Evolutionary conservation across 2,113 vertebrate genomes (phyloP).

Genomic region (Planiliza haematocheilus): DNA sequence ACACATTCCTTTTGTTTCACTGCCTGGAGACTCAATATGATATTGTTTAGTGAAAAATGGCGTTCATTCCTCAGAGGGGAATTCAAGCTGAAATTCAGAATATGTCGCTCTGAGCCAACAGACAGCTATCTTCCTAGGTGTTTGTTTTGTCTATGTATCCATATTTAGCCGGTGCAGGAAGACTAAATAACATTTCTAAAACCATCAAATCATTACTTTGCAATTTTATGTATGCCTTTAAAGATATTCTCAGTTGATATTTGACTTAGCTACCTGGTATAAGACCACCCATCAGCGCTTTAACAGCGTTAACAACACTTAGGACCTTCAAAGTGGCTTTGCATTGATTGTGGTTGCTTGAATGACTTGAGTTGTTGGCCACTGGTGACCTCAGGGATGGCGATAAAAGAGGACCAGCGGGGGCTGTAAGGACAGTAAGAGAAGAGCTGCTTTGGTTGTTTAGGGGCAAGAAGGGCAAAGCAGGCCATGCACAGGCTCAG

Average conservation of each 20-base stretch:
- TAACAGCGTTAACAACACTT: constrained; percentile 67
- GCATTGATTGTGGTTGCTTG: constrained; percentile 67
- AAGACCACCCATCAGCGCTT: constrained; percentile 56
- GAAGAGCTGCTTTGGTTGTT: constrained; percentile 29
- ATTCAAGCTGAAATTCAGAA: constrained; percentile 68
- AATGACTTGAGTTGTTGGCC: constrained; percentile 73
- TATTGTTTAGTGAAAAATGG: constrained; percentile 68
- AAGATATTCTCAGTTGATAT: constrained; percentile 65
- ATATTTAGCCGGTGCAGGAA: constrained; percentile 49
- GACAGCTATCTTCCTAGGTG: constrained; percentile 27
- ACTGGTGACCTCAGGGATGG: constrained; percentile 56
- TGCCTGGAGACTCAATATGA: constrained; percentile 65
- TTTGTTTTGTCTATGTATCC: constrained; percentile 67
- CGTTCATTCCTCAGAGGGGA: constrained; percentile 60
- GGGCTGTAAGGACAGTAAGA: constrained; percentile 21
- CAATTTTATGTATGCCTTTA: constrained; percentile 52
- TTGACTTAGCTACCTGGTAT: constrained; percentile 66
- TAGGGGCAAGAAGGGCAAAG: constrained; percentile 46
- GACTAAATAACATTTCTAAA: constrained; percentile 50
- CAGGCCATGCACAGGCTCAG: constrained; percentile 29
- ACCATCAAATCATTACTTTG: constrained; percentile 29
- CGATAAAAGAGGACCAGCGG: constrained; percentile 42
- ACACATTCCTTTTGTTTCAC: constrained; percentile 62
- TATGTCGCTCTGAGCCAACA: constrained; percentile 44
- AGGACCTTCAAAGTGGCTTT: constrained; percentile 70